Conservation (phyloP, 2,797 vertebrate species). For the Alcedo atthis region DNA sequence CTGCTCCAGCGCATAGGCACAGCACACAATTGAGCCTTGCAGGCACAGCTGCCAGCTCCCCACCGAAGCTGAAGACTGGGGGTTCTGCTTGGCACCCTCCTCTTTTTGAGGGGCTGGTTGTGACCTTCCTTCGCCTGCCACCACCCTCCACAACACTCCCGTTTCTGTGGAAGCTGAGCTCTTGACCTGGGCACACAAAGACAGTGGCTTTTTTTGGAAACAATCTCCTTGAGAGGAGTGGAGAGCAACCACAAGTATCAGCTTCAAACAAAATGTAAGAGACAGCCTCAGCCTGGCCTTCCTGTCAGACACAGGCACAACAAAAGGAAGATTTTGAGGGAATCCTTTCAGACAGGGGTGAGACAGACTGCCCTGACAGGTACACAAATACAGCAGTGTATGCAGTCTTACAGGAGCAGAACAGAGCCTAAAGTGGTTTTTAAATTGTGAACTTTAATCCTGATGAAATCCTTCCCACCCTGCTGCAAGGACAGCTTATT, state of each 20-base stretch:
- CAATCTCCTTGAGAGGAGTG: not conserved
- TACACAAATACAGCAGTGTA: not conserved
- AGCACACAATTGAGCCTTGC: too few species aligned
- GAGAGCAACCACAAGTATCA: conserved; percentile 6
- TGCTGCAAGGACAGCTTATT: not conserved
- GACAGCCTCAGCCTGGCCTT: not conserved
- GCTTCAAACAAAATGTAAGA: not conserved
- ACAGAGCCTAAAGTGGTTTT: not conserved
- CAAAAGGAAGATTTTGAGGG: not conserved
- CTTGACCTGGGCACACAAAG: not conserved
- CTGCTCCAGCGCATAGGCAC: not conserved
- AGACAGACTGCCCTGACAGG: not conserved
- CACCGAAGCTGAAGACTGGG: not conserved
- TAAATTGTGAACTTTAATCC: not conserved
- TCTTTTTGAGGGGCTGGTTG: rapidly evolving
- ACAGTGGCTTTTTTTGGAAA: not conserved
- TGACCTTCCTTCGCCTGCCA: not conserved
- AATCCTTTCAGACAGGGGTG: not conserved
- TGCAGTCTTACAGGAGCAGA: not conserved
- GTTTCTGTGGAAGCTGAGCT: not conserved
- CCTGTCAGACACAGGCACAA: not conserved
- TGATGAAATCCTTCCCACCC: not conserved
- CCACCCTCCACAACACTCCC: not conserved
- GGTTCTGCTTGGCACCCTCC: not conserved
- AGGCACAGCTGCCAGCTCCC: not conserved